A percentile compares a stretch with the other conserved stretches of the same genome.
phyloP scores from a whole-genome alignment of 2,113 vertebrate genomes.

The Polypterus senegalus region DNA sequence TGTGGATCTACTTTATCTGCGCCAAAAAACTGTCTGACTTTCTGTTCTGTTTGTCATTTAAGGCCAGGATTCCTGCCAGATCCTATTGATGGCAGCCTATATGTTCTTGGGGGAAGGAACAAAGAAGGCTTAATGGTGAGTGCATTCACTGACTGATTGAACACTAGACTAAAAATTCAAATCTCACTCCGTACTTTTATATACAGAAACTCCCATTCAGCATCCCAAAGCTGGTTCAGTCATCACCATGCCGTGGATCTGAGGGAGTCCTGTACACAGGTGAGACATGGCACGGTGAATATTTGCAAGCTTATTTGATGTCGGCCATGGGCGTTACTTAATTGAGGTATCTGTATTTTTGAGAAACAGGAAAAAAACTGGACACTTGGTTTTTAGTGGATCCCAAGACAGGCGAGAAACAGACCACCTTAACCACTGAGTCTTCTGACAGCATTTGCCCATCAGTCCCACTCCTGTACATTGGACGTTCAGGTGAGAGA shows the following conservation, averaged over 20 bases:
- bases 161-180: neutral
- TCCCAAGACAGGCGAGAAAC: constrained; percentile 85
- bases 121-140: constrained; percentile 89
- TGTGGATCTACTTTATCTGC: neutral
- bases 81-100: constrained; percentile 87
- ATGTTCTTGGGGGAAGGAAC: constrained; percentile 74
- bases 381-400: constrained; percentile 89
- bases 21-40: neutral
- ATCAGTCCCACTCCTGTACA: constrained; percentile 74
- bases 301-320: neutral
- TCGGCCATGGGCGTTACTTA: too few relatives aligned
- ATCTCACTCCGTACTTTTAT: constrained; percentile 5
- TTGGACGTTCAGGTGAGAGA: constrained; percentile 72
- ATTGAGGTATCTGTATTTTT: too few relatives aligned
- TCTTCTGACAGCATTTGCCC: constrained; percentile 68
- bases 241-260: constrained; percentile 85
- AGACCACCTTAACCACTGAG: constrained; percentile 75
- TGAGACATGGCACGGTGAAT: constrained; percentile 24
- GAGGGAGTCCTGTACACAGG: constrained; percentile 90
- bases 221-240: constrained; percentile 88
- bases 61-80: constrained; percentile 89
- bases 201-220: constrained; percentile 91
- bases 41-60: constrained; percentile 14
- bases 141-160: neutral
- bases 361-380: constrained; percentile 75